Conservation (phyloP, 2,888 invertebrate genomes). For the Strigamia maritima region DNA sequence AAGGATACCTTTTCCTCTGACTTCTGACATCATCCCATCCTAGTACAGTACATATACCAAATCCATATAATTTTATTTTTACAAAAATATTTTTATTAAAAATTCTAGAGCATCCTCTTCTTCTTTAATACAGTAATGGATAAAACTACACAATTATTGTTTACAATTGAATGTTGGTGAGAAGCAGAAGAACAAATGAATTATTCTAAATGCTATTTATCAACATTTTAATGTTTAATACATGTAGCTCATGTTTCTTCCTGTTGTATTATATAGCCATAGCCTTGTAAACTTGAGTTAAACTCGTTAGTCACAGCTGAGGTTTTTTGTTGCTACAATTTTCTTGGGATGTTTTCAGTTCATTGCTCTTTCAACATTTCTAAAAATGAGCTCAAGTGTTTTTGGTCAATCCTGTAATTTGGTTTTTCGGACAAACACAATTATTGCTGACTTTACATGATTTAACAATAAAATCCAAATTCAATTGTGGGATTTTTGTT, state of each 20-base stretch:
- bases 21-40: too few relatives aligned
- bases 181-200: neutral
- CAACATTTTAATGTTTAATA: neutral
- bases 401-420: conserved; percentile 18
- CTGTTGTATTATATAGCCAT: neutral
- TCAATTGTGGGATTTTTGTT: neutral
- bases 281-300: neutral
- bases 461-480: neutral
- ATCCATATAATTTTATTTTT: too few relatives aligned
- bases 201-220: neutral
- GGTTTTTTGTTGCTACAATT: neutral
- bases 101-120: too few relatives aligned
- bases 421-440: neutral
- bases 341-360: neutral
- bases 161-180: neutral
- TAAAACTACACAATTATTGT: too few relatives aligned
- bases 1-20: too few relatives aligned
- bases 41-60: too few relatives aligned
- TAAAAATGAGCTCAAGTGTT: neutral
- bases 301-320: neutral
- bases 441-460: neutral
- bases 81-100: too few relatives aligned
- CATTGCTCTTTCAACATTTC: neutral
- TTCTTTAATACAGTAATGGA: too few relatives aligned
- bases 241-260: neutral